phyloP scores from a whole-genome alignment of 2,888 invertebrate genomes.

The Barypeithes pellucidus region DNA sequence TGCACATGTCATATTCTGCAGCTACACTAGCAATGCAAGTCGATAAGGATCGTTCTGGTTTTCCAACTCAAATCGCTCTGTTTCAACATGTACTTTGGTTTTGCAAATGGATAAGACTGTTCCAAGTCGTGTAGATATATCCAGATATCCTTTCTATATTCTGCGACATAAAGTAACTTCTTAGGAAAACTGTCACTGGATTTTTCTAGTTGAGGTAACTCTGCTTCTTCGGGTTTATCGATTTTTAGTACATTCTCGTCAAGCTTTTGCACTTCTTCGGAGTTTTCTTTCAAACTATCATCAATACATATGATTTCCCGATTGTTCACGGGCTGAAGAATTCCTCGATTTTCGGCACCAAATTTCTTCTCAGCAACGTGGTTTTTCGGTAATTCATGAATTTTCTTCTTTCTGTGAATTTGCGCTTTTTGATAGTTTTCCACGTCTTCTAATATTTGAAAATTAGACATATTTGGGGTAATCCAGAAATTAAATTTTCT shows the following conservation, averaged over 20 bases:
- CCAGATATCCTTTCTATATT: constrained; percentile 61
- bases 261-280: not conserved
- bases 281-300: constrained; percentile 35
- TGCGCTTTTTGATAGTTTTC: constrained; percentile 51
- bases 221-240: constrained; percentile 39
- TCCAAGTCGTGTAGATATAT: constrained; percentile 60
- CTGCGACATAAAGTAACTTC: constrained; percentile 51
- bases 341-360: constrained; percentile 46
- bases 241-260: constrained; percentile 44
- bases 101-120: constrained; percentile 57
- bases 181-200: constrained; percentile 53
- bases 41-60: constrained; percentile 66
- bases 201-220: constrained; percentile 27
- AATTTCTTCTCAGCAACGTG: constrained; percentile 45
- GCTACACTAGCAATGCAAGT: constrained; percentile 67
- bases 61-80: constrained; percentile 64
- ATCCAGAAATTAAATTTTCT: constrained; percentile 13
- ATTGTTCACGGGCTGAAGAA: constrained; percentile 51
- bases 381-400: constrained; percentile 18
- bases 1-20: constrained; percentile 65
- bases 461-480: constrained; percentile 59
- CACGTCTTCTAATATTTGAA: constrained; percentile 62
- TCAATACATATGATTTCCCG: constrained; percentile 34
- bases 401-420: constrained; percentile 37
- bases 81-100: constrained; percentile 65